Conservation (phyloP, 2,797 vertebrate genomes). For the Characodon lateralis region DNA sequence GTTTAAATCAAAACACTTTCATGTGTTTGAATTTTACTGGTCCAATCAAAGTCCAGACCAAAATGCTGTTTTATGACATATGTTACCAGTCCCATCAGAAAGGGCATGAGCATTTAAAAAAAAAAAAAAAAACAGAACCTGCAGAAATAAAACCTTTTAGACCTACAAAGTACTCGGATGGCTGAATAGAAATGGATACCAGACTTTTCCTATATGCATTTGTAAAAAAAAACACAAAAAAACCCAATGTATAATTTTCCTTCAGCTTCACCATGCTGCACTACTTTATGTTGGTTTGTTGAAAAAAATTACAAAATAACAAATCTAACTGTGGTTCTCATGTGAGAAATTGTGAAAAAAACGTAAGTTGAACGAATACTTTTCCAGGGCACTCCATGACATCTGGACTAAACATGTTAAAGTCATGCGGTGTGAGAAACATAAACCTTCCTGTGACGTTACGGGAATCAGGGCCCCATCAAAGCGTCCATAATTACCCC, state of each 20-base stretch:
- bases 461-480: slow-evolving; percentile 36
- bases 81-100: too few species aligned
- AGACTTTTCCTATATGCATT: not conserved
- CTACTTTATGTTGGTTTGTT: too few species aligned
- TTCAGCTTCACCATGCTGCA: too few species aligned
- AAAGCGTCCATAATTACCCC: slow-evolving; percentile 53
- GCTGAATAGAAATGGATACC: not conserved
- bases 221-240: not conserved
- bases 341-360: not conserved
- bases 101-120: too few species aligned
- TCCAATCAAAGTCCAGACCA: too few species aligned
- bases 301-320: not conserved
- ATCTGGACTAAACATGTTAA: slow-evolving; percentile 47
- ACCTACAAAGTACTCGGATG: not conserved
- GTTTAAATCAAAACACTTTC: too few species aligned
- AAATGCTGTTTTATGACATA: too few species aligned
- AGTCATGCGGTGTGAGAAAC: slow-evolving; percentile 3
- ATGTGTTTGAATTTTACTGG: too few species aligned
- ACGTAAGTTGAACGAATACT: not conserved
- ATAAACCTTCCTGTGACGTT: slow-evolving; percentile 20
- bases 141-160: too few species aligned
- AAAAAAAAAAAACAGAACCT: too few species aligned
- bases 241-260: not conserved
- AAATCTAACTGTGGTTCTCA: not conserved
- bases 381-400: not conserved